These are phyloP conservation scores for Hylomyscus alleni DNA, from an alignment of 2,797 vertebrate species.

Conservation along the genomic window DNA sequence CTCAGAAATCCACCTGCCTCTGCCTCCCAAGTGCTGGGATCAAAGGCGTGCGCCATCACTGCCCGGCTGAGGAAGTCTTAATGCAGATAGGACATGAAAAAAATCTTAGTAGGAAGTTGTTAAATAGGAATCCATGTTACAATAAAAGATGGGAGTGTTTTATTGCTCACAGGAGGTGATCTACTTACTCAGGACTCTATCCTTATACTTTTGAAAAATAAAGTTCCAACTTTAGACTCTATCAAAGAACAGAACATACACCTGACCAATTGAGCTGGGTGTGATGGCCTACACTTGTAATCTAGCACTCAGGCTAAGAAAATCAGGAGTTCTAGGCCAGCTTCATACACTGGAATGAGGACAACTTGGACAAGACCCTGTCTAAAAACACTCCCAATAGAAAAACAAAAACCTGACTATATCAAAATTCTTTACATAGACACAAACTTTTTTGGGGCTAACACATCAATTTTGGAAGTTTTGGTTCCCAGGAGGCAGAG, in stretches of 20 bases:
- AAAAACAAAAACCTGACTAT: background rate
- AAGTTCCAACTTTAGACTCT: constrained; percentile 36
- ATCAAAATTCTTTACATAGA: constrained; percentile 22
- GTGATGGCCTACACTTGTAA: background rate
- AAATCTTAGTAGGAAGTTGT: background rate
- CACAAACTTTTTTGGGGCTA: background rate
- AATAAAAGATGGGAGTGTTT: background rate
- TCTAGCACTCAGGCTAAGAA: background rate
- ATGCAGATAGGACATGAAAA: background rate
- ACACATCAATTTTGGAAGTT: background rate
- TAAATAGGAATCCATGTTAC: background rate
- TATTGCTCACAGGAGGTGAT: background rate
- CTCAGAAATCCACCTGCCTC: no score
- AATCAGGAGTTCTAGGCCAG: background rate
- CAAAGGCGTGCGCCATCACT: no score
- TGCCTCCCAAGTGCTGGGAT: no score
- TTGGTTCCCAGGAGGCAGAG: background rate
- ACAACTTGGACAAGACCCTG: background rate
- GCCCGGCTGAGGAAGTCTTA: background rate
- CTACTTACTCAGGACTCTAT: background rate
- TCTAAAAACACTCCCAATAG: background rate
- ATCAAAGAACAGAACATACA: background rate
- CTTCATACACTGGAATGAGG: background rate
- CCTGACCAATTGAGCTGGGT: background rate
- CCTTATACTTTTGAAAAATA: background rate